These are phyloP conservation scores for Protonibea diacanthus DNA, from an alignment of 2,797 vertebrate species.

Conservation along the genomic window DNA sequence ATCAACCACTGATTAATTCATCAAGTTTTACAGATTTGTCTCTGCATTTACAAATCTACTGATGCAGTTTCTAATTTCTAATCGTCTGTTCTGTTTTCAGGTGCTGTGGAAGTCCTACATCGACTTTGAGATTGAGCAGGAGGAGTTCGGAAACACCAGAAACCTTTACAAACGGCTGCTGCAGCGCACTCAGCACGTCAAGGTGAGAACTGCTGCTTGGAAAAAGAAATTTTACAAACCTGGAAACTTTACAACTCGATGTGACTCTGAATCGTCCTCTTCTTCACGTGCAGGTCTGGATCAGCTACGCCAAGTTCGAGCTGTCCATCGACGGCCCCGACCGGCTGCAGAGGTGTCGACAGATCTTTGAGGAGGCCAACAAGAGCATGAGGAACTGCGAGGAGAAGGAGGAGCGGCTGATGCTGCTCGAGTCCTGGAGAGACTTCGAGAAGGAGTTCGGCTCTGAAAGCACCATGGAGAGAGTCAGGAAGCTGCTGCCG, in stretches of 20 bases:
- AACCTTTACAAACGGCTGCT: slow-evolving; percentile 93
- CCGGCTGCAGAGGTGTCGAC: slow-evolving; percentile 88
- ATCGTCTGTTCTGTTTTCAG: slow-evolving; percentile 69
- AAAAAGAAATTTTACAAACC: not conserved
- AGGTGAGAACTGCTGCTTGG: slow-evolving; percentile 81
- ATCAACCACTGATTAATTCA: accelerated
- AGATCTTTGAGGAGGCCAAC: slow-evolving; percentile 96
- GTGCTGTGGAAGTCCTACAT: slow-evolving; percentile 99
- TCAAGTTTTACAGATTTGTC: too few species aligned
- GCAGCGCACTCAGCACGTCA: slow-evolving; percentile 96
- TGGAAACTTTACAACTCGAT: not conserved
- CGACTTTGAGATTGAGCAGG: slow-evolving; percentile 98
- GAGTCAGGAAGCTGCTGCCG: slow-evolving; percentile 94
- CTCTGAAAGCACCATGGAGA: slow-evolving; percentile 81
- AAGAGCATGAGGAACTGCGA: slow-evolving; percentile 94
- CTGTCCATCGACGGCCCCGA: slow-evolving; percentile 88
- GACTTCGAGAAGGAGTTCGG: slow-evolving; percentile 93
- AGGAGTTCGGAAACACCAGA: slow-evolving; percentile 94
- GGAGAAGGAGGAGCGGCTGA: slow-evolving; percentile 97
- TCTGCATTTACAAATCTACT: too few species aligned
- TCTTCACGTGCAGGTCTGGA: slow-evolving; percentile 91
- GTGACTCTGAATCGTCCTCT: not conserved
- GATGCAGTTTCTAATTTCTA: too few species aligned
- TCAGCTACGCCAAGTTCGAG: slow-evolving; percentile 96
- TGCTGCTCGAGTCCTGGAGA: slow-evolving; percentile 96